Base-by-base conservation (phyloP, 2,113 vertebrate genomes). In the Ranitomeya variabilis region DNA sequence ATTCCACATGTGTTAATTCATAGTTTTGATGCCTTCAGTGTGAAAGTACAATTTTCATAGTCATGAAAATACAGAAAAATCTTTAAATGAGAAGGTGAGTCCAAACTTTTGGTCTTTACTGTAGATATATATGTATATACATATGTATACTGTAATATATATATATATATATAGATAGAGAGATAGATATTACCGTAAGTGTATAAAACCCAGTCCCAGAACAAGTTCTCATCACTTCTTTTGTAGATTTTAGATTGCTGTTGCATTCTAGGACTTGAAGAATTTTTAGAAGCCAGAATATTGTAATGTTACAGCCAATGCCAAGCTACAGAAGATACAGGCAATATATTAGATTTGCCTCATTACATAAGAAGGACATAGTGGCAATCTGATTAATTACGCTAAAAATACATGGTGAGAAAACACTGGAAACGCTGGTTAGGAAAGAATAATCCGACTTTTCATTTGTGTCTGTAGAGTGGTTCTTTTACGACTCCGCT, bases 391-490 rank as follows among this genome's bases (percentile, higher is more conserved):
- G 37, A 45, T 45, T 45, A 45, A 45, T 45, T 45, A 45, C 37
- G 37, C 37, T 45, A 45, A 45, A 45, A 15, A 74, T 0, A 74
- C 14, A 74, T 8, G 0, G 26, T 9, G 51, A 74, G 51, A 21
- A 37, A 4, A 31, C 13, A 45, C 14, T 45, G 21, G 64, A 37
- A 4, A 31, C 13, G 18, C 14, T 45, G 21, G 64, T 52, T 52
- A 66, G n/a, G 69, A 83, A 16, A 45, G 45, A 84, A 71, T 6
- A 55, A 52, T 54, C 6, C 16, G 15, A 9, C 64, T 11, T 67
- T 18, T 74, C 15, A 19, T 71, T 54, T 26, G 67, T 85, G 73
- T 85, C 83, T 71, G 67, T 62, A 71, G 12, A 18, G 23, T 54
- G 16, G 14, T 71, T 69, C 55, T 69, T 81, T 73, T 26, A 26